Conservation (phyloP, 2,888 invertebrate species). For the Pristionchus maxplancki region DNA sequence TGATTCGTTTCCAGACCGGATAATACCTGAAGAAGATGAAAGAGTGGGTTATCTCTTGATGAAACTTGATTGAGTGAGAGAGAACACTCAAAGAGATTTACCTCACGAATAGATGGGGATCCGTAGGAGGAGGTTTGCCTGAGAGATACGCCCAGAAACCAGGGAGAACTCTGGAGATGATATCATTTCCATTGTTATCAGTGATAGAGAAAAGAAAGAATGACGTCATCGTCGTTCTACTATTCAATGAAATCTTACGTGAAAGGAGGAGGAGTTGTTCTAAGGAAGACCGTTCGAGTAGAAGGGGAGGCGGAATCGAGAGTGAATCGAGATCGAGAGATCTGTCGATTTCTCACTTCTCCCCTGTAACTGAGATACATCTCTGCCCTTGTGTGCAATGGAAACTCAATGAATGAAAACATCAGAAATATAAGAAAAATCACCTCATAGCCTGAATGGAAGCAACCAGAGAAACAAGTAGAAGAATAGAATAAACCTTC, state of each 20-base stretch:
- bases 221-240: neutral
- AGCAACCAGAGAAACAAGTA: neutral
- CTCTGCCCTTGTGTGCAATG: neutral
- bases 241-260: neutral
- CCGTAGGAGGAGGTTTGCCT: neutral
- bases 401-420: neutral
- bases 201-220: neutral
- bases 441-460: neutral
- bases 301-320: neutral
- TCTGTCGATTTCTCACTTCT: constrained; percentile 7
- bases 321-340: constrained; percentile 8
- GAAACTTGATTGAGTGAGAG: neutral
- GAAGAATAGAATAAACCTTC: neutral
- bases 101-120: constrained; percentile 15
- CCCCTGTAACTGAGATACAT: constrained; percentile 32
- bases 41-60: neutral
- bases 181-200: neutral
- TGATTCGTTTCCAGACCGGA: constrained; percentile 37
- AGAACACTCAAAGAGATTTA: neutral
- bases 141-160: constrained; percentile 29
- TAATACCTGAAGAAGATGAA: constrained; percentile 36
- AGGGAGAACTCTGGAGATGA: neutral
- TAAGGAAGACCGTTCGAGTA: neutral
- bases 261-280: constrained; percentile 40
- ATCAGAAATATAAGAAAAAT: too few relatives aligned